Evolutionary conservation across 1,140 invertebrate species (phyloP), one percentile per base, ranked within the genome.

Genomic region (Ceratitis capitata): DNA sequence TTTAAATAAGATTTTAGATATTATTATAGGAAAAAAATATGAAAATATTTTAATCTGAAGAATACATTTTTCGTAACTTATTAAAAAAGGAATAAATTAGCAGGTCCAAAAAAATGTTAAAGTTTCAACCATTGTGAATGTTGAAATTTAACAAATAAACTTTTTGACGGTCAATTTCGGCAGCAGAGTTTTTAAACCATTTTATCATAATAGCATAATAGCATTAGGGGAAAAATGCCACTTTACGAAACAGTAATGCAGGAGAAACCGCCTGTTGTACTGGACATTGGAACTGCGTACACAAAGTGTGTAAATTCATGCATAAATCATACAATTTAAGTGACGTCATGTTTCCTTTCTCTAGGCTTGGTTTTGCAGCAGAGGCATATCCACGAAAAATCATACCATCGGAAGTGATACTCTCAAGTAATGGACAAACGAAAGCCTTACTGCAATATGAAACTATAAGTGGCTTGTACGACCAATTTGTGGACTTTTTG

Each of bases 251-350:
- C 95, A 35, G 93, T 96, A 85, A 95, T 95, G 86, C 95, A 95
- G 87, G 97, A 98, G 86, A 98, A 98, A 92, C 95, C 97, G 92
- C 94, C 96, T 19, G 95, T 99, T 0, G 95, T 99, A 2, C 92
- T 99, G 85, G 98, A 99, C 92, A 96, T 99, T 86, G 98, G 98
- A 53, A 93, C 94, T 56, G 97, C 97, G 45, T 99, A 98, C 89
- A 99, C 98, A 2, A 99, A 99, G 97, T 98, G 94, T 92, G 88
- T 88, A 90, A 89, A 42, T 29, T 39, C 6, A 12, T 16, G 39
- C 10, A 9, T 45, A 9, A n/a, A 39, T 78, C 26, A 12, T 39
- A 51, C 12, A 82, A 56, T 29, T 26, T 78, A 47, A 58, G 85
- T 86, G 61, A 78, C 45, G 61, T 86, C 74, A 87, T 88, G 35